Base-by-base conservation (phyloP, 2,113 vertebrate genomes). In the Galbula dea region DNA sequence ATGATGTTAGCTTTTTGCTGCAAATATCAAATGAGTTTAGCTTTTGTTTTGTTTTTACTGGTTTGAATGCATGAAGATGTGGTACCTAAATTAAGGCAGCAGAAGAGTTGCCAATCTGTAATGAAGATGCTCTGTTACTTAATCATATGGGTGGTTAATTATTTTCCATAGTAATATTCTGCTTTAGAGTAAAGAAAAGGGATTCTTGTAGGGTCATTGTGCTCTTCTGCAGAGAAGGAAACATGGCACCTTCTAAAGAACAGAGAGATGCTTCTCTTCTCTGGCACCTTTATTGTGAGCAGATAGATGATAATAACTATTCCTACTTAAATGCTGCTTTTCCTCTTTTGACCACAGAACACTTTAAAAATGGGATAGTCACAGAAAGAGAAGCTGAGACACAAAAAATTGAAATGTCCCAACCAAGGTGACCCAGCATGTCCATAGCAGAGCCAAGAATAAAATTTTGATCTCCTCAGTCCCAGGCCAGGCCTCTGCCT, bases 91-190 rank as follows among this genome's bases (percentile, higher is more conserved):
- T 87, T 93, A 78, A 86, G 59, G 51, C 68, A 90, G 61, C 67
- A 91, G 89, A 94, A 77, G 86, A 85, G 75, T 80, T 89, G 58
- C 86, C 51, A 62, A 69, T 95, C 81, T 73, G 37, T 87, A 82
- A 69, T 27, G 34, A 94, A 87, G 71, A 90, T 83, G 18, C 41
- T 84, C 66, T 90, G 71, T 84, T 51, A 84, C 86, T 90, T 94
- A 89, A 45, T 54, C 69, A 59, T 85, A 81, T 92, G 86, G 86
- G 81, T 76, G 71, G 83, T 87, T 92, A 61, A 88, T 93, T 0
- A 75, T 87, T 82, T 94, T 92, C 77, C 86, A n/a, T 89, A 83
- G 92, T 92, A 96, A 87, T 82, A 32, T 24, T 90, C 37, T 83
- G 34, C 55, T 91, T 91, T 85, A 65, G 79, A 73, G 41, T 85